A percentile compares a stretch with the other conserved stretches of the same genome.
phyloP scores from a whole-genome alignment of 2,113 vertebrate genomes.

The Acrocephalus arundinaceus region DNA sequence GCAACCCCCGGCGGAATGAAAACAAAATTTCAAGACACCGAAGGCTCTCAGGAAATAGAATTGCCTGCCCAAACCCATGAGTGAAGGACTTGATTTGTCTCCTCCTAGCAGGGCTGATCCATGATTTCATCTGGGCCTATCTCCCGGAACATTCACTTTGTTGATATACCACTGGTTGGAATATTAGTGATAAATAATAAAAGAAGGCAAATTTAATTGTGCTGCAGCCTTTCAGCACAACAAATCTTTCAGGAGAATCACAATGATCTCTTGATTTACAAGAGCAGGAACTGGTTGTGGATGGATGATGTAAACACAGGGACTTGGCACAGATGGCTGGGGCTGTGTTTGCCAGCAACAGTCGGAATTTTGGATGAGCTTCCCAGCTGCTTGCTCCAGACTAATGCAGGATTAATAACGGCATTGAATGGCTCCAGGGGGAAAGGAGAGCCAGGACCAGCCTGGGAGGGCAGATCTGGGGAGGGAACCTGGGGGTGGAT shows the following conservation, averaged over 20 bases:
- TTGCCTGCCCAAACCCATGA: neutral
- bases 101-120: neutral
- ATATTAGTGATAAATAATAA: neutral
- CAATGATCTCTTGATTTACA: neutral
- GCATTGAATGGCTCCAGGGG: fast-evolving
- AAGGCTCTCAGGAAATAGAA: neutral
- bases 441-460: neutral
- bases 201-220: neutral
- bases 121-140: neutral
- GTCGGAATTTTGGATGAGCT: neutral
- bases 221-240: neutral
- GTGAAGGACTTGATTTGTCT: neutral
- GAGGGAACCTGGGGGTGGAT: fast-evolving
- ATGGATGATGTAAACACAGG: neutral
- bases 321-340: neutral
- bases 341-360: neutral
- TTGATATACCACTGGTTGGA: neutral
- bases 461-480: neutral
- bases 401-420: neutral
- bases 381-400: neutral
- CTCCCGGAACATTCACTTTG: neutral
- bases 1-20: neutral
- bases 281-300: neutral
- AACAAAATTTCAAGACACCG: neutral
- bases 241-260: neutral